phyloP scores from a whole-genome alignment of 2,888 invertebrate genomes.

The Prenolepis imparis region DNA sequence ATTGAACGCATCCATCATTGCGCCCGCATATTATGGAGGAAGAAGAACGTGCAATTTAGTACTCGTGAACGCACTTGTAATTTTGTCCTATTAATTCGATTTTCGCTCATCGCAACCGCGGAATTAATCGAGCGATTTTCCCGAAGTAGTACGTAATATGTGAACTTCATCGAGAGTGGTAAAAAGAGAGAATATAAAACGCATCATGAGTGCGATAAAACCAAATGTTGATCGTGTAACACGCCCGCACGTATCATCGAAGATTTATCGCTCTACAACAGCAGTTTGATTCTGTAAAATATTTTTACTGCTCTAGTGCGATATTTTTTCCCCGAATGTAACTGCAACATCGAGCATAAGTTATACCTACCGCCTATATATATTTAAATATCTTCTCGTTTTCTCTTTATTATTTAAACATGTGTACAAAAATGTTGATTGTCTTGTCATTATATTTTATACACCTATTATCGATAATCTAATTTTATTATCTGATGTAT shows the following conservation, averaged over 20 bases:
- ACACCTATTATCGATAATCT: not conserved
- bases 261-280: not conserved
- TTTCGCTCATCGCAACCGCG: conserved; percentile 27
- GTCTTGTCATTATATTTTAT: not conserved
- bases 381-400: conserved; percentile 1
- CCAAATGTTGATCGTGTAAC: conserved; percentile 8
- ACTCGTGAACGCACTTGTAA: conserved; percentile 27
- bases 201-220: not conserved
- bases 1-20: not conserved
- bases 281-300: not conserved
- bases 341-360: not conserved
- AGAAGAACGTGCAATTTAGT: conserved; percentile 2
- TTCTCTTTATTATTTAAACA: conserved; percentile 1
- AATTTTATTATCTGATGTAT: not conserved
- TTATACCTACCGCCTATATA: not conserved
- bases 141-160: not conserved
- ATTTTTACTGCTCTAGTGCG: not conserved
- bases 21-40: not conserved
- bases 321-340: not conserved
- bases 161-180: not conserved
- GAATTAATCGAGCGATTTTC: conserved; percentile 49
- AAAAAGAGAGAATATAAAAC: conserved; percentile 14
- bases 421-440: not conserved
- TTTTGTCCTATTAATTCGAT: conserved; percentile 70
- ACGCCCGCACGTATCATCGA: not conserved